phyloP scores from a whole-genome alignment of 1,140 invertebrate genomes.

The Macrostomum lignano region DNA sequence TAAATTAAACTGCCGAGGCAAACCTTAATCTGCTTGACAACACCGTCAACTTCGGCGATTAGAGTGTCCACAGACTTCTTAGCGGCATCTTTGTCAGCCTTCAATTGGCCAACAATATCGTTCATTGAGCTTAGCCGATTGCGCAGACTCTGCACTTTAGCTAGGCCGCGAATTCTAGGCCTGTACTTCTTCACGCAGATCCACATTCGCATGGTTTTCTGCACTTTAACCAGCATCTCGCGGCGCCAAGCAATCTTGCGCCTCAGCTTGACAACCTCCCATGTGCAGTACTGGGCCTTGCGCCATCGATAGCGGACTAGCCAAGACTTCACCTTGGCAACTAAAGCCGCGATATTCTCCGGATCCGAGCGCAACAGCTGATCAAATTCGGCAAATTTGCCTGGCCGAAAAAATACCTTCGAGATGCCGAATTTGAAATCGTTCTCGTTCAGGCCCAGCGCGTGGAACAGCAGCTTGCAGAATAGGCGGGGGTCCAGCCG shows the following conservation, averaged over 20 bases:
- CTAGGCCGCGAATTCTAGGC: constrained; percentile 41
- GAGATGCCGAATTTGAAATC: constrained; percentile 89
- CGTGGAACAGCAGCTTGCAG: constrained; percentile 76
- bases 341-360: constrained; percentile 50
- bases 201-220: constrained; percentile 51
- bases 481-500: constrained; percentile 55
- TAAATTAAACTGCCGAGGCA: too few relatives aligned
- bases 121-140: constrained; percentile 40
- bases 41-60: too few relatives aligned
- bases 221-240: constrained; percentile 46
- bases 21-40: too few relatives aligned
- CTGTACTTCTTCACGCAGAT: constrained; percentile 39
- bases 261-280: constrained; percentile 76
- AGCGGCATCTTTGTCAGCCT: too few relatives aligned
- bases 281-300: constrained; percentile 58
- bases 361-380: constrained; percentile 78
- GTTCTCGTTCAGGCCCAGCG: constrained; percentile 58
- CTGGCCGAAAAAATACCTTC: constrained; percentile 80
- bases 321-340: constrained; percentile 62
- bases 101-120: constrained; percentile 42
- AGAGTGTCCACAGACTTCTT: too few relatives aligned
- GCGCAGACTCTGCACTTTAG: constrained; percentile 42
- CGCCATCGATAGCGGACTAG: constrained; percentile 62
- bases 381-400: constrained; percentile 91
- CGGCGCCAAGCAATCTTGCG: constrained; percentile 65